Percentiles rank a stretch among this genome's conserved stretches.
phyloP scores from a whole-genome alignment of 1,140 invertebrate genomes.

The Trissolcus basalis region DNA sequence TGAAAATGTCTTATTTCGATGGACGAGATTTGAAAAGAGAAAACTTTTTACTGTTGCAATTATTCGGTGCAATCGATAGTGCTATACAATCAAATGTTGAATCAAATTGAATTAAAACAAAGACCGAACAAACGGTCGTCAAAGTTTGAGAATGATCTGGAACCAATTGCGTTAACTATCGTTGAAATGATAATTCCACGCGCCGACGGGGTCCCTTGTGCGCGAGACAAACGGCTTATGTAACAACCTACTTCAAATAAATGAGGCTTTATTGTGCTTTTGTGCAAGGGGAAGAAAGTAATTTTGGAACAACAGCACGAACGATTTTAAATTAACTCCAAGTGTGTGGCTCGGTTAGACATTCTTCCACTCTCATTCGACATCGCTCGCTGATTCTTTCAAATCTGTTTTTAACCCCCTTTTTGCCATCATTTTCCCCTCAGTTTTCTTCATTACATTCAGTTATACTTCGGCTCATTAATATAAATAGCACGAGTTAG shows the following conservation, averaged over 20 bases:
- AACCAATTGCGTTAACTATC: conserved; percentile 49
- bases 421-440: background rate
- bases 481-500: conserved; percentile 13
- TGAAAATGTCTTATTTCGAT: too few relatives aligned
- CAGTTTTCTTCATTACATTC: conserved; percentile 3
- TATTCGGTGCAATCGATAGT: background rate
- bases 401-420: background rate
- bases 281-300: conserved; percentile 31
- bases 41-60: too few relatives aligned
- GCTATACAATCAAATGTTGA: background rate
- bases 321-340: conserved; percentile 44
- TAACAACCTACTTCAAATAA: conserved; percentile 48
- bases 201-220: conserved; percentile 32
- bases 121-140: conserved; percentile 12
- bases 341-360: conserved; percentile 25
- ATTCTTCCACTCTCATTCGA: conserved; percentile 19
- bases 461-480: conserved; percentile 12
- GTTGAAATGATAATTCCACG: conserved; percentile 52
- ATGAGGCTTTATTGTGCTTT: conserved; percentile 45
- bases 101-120: conserved; percentile 17
- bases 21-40: too few relatives aligned
- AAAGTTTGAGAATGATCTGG: conserved; percentile 37
- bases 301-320: conserved; percentile 41
- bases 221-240: conserved; percentile 45
- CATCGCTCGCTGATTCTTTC: conserved; percentile 13